Base-by-base conservation (phyloP, 2,797 vertebrate species). In the Amphiprion clarkii region DNA sequence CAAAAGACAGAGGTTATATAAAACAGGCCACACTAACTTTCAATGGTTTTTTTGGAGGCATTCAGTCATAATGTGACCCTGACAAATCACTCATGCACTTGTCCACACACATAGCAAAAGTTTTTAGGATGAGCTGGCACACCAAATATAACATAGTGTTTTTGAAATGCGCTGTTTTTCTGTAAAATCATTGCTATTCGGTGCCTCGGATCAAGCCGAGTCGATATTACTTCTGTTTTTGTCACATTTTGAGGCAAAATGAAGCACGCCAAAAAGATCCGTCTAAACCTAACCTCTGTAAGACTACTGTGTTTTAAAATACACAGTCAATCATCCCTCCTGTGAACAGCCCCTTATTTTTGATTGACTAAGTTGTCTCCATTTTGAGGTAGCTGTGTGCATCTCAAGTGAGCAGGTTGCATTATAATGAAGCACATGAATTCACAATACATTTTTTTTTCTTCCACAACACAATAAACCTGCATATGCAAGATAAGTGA, bases 131-230 rank as follows among this genome's bases (percentile, higher is more conserved):
- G 44, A 46, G 16, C 17, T 46, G 42, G 16, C 42, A 44, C 1
- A 0, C 25, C 17, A 58, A 21, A 31, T 66, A 31, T 40, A 16
- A 44, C 4, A 4, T 17, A 17, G 72, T 19, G 19, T n/a, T 16
- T 31, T 52, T n/a, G 1, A 39, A 39, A 39, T 11, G 36, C 36
- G 10, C 33, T 60, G 33, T 29, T 33, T 59, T 63, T 44, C 48
- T 49, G 25, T 75, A 21, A 55, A 68, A 59, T 59, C 49, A 51
- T 13, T 69, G 14, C 49, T 44, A 12, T 11, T n/a, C 11, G 8
- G 7, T 23, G 36, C 23, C 14, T 19, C 6, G 2, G 21, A 67
- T 65, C 70, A 36, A 65, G 54, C 48, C 52, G 74, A 67, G 62
- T 27, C 54, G 67, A 40, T 69, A 29, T 42, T 27, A 27, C 36